phyloP scores from a whole-genome alignment of 2,888 invertebrate genomes.

The Mimachlamys varia region DNA sequence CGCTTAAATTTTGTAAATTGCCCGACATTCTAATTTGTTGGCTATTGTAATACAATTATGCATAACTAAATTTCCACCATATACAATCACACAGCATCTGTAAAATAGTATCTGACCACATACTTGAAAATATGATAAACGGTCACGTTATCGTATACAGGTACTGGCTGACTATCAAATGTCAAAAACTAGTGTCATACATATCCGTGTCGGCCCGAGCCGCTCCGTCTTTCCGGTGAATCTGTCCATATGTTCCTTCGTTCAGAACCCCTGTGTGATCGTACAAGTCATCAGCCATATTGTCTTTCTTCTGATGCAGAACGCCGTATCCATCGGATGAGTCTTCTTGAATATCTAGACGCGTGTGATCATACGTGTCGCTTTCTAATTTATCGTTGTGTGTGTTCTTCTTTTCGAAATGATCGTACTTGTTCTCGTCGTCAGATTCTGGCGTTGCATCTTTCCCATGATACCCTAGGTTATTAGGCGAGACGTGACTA shows the following conservation, averaged over 20 bases:
- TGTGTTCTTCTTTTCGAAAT: background rate
- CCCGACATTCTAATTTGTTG: too few relatives aligned
- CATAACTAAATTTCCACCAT: too few relatives aligned
- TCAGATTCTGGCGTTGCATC: background rate
- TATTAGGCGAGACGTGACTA: background rate
- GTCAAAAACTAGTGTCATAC: background rate
- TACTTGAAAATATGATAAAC: too few relatives aligned
- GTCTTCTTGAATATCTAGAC: background rate
- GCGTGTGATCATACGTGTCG: background rate
- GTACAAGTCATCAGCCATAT: background rate
- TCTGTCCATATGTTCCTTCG: background rate
- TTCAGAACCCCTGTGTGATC: background rate
- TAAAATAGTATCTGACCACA: too few relatives aligned
- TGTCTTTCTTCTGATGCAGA: background rate
- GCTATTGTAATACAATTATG: too few relatives aligned
- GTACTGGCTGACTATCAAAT: background rate
- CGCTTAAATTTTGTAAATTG: too few relatives aligned
- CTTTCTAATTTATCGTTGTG: background rate
- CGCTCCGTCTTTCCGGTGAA: background rate
- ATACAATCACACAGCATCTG: too few relatives aligned
- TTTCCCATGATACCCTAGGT: background rate
- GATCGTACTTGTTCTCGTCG: background rate
- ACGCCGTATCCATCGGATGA: background rate
- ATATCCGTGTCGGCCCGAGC: background rate
- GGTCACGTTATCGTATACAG: too few relatives aligned